A percentile compares a stretch with the other conserved stretches of the same genome.
Conservation (phyloP, 2,797 vertebrate genomes). For the Chanos chanos region DNA sequence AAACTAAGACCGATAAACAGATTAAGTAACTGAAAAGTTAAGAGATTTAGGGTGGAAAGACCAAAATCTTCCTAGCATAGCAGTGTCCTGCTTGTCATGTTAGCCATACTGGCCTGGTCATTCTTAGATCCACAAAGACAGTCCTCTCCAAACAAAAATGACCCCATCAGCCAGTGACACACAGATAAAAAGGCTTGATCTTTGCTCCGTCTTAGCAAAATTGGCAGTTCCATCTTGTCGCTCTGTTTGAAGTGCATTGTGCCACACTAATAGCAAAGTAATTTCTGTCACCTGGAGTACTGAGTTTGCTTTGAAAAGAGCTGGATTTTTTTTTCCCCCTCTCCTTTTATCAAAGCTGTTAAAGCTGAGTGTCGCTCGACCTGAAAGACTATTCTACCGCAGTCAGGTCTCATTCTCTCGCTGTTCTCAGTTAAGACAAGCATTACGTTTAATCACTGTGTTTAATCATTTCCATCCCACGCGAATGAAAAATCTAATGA, state of each 20-base stretch:
- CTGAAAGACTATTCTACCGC: conserved; percentile 8
- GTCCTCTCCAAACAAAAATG: conserved; percentile 39
- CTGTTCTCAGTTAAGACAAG: neutral
- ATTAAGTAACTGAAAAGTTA: too few species aligned
- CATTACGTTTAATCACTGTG: too few species aligned
- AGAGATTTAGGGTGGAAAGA: too few species aligned
- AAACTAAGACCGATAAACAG: too few species aligned
- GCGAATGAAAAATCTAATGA: too few species aligned
- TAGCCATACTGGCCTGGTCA: conserved; percentile 2
- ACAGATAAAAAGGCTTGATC: conserved; percentile 56
- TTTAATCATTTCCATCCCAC: too few species aligned
- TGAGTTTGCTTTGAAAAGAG: conserved; percentile 46
- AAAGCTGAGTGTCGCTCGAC: neutral
- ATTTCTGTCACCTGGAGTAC: conserved; percentile 50
- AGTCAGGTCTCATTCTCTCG: conserved; percentile 7
- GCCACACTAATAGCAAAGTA: conserved; percentile 50
- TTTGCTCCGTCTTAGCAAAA: conserved; percentile 58
- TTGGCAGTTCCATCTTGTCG: conserved; percentile 52
- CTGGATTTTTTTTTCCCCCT: conserved; percentile 31
- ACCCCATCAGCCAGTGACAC: conserved; percentile 36
- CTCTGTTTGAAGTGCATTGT: conserved; percentile 61
- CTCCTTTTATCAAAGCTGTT: conserved; percentile 50
- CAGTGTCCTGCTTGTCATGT: conserved; percentile 1
- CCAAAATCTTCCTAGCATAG: too few species aligned
- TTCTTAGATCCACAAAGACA: conserved; percentile 26